Conservation (phyloP, 35 echinoderm and acorn worm genomes). For the Ophioderma brevispina region DNA sequence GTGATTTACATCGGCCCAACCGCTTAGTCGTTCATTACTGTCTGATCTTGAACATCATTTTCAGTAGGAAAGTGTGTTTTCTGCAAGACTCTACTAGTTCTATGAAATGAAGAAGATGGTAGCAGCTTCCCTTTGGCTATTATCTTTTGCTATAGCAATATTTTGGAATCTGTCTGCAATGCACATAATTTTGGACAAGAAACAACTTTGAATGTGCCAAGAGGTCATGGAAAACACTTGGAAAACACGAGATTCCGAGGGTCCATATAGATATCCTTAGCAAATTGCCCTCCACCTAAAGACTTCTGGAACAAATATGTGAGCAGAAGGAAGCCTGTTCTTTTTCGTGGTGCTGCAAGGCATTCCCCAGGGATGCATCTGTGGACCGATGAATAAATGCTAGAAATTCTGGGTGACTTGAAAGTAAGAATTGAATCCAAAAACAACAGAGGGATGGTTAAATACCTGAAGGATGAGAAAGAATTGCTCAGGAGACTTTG, state of each 20-base stretch:
- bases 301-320: slow-evolving; percentile 94
- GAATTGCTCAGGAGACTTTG: slow-evolving; percentile 73
- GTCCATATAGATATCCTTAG: slow-evolving; percentile 81
- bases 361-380: slow-evolving; percentile 50
- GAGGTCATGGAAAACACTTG: slow-evolving; percentile 76
- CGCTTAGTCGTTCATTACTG: too few species aligned
- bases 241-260: slow-evolving; percentile 67
- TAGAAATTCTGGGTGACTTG: slow-evolving; percentile 66
- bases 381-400: slow-evolving; percentile 88
- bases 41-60: too few species aligned
- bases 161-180: too few species aligned
- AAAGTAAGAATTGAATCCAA: slow-evolving; percentile 88
- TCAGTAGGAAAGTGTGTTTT: too few species aligned
- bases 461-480: slow-evolving; percentile 65
- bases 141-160: too few species aligned
- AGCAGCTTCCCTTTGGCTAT: too few species aligned
- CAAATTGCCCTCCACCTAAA: slow-evolving; percentile 41
- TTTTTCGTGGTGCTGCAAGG: slow-evolving; percentile 71
- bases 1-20: too few species aligned
- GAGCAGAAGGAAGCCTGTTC: slow-evolving; percentile 59
- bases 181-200: too few species aligned
- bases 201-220: background rate
- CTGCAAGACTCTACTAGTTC: too few species aligned
- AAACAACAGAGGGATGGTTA: slow-evolving; percentile 76
- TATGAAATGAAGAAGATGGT: too few species aligned